Conservation (phyloP, 2,888 invertebrate genomes). For the Yponomeuta sedellus region DNA sequence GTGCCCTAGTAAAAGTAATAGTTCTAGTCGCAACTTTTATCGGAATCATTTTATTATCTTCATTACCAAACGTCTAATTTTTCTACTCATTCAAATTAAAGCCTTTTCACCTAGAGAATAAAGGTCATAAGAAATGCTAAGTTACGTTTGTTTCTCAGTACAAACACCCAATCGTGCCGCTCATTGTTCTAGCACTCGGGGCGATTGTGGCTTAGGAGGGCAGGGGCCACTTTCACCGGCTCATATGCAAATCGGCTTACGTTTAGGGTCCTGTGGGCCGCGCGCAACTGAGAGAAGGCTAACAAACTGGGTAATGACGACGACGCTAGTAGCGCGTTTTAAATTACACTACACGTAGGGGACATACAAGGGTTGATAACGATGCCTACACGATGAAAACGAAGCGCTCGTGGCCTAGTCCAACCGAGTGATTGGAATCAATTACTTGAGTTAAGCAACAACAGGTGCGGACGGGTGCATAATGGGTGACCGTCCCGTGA, state of each 20-base stretch:
- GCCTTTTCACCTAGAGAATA: not conserved
- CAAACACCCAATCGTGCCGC: slow-evolving; percentile 4
- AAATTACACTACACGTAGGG: too few relatives aligned
- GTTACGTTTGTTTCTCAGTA: not conserved
- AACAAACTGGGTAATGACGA: too few relatives aligned
- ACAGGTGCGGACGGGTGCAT: too few relatives aligned
- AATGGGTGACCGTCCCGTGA: too few relatives aligned
- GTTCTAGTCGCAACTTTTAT: not conserved
- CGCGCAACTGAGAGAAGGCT: not conserved
- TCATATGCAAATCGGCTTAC: slow-evolving; percentile 42
- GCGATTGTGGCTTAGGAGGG: slow-evolving; percentile 38
- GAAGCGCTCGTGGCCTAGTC: too few relatives aligned
- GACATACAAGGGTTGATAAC: too few relatives aligned
- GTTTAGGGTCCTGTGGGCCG: slow-evolving; percentile 18
- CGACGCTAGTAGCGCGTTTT: too few relatives aligned
- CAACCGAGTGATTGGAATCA: too few relatives aligned
- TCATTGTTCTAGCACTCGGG: slow-evolving; percentile 27
- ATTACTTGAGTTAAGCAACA: too few relatives aligned
- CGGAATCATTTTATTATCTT: slow-evolving; percentile 7
- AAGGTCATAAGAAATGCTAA: not conserved
- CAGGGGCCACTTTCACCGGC: slow-evolving; percentile 46
- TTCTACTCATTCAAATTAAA: not conserved
- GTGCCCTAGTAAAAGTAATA: not conserved
- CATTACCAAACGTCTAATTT: not conserved
- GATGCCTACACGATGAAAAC: too few relatives aligned